Percentiles rank a stretch among this genome's conserved stretches.
Conservation (phyloP, 2,113 vertebrate species). For the Arothron firmamentum region DNA sequence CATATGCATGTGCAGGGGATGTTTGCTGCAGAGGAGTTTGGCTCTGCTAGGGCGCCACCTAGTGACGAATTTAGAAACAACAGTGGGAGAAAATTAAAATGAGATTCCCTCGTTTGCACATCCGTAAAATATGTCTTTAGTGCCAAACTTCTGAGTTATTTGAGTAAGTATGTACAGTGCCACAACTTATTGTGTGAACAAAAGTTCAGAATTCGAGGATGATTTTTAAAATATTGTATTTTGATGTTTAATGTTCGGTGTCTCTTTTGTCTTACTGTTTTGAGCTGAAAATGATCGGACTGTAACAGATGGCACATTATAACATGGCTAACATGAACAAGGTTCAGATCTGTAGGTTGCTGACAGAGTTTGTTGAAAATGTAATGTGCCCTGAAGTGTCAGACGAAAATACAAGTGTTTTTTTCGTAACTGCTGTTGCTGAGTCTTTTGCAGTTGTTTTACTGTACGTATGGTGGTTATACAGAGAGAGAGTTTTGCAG, state of each 20-base stretch:
- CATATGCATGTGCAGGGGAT: constrained; percentile 55
- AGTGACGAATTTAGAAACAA: constrained; percentile 51
- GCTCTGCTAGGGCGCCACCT: constrained; percentile 61
- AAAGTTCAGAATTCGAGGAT: constrained; percentile 12
- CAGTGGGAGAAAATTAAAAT: constrained; percentile 11
- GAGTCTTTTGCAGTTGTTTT: constrained; percentile 21
- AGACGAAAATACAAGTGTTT: constrained; percentile 64
- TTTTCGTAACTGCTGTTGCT: constrained; percentile 27
- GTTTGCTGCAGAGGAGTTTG: constrained; percentile 38
- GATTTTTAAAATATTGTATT: constrained; percentile 50
- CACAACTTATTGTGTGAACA: constrained; percentile 43
- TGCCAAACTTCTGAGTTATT: constrained; percentile 58
- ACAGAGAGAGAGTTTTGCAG: background rate
- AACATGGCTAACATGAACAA: constrained; percentile 69
- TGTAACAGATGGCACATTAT: constrained; percentile 57
- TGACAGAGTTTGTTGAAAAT: constrained; percentile 46
- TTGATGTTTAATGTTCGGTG: constrained; percentile 62
- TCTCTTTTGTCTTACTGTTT: constrained; percentile 63
- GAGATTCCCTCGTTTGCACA: constrained; percentile 55
- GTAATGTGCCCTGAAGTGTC: constrained; percentile 57
- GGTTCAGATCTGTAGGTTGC: constrained; percentile 48
- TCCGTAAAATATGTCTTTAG: constrained; percentile 41
- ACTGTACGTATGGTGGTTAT: background rate
- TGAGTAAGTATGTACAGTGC: constrained; percentile 50
- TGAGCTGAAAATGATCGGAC: constrained; percentile 53